Base-by-base conservation (phyloP, 2,888 invertebrate species). In the Melitaea athalia region DNA sequence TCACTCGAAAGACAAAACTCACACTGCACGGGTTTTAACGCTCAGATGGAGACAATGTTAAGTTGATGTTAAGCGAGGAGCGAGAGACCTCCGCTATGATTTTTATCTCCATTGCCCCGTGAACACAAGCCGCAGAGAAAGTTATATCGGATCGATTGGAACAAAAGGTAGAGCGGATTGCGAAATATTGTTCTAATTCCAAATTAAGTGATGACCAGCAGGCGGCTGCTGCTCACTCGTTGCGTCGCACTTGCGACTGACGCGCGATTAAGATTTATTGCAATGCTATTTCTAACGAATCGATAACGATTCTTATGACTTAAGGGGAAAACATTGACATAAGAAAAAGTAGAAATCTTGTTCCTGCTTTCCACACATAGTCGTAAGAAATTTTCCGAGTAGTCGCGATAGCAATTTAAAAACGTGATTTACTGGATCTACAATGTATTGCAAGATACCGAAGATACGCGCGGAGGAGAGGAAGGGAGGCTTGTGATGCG, bases 271-370 rank as follows among this genome's bases (percentile, higher is more conserved):
- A 38, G 14, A 49, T 49, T 49, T 49, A 3, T n/a, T n/a, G 24
- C n/a, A 45, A 24, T 49, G 17, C 7, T 33, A 31, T 33, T 33
- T 11, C 49, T 24, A 33, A 14, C 6, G 11, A 33, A 49, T 45
- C 24, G 11, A 14, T 45, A 60, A n/a, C 42, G n/a, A 24, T 55
- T 33, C 4, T 15, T 61, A 52, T 50, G 38, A 52, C 50, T 42
- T 15, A 55, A 55, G 47, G 31, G 43, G 49, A 57, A 62, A 67
- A 15, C 42, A 50, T 57, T 42, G 24, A 17, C 55, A 42, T 49
- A 52, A 64, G 63, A 71, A 71, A 71, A 71, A 69, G 60, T 63
- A 63, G 71, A 67, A 68, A 71, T 64, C 66, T 66, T 47, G 47
- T 68, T 67, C 63, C 66, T 50, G 68, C 63, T 71, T 53, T 68